Evolutionary conservation across 92 coral and sea anemone species (phyloP).

Genomic region (Epizoanthus stellaris): DNA sequence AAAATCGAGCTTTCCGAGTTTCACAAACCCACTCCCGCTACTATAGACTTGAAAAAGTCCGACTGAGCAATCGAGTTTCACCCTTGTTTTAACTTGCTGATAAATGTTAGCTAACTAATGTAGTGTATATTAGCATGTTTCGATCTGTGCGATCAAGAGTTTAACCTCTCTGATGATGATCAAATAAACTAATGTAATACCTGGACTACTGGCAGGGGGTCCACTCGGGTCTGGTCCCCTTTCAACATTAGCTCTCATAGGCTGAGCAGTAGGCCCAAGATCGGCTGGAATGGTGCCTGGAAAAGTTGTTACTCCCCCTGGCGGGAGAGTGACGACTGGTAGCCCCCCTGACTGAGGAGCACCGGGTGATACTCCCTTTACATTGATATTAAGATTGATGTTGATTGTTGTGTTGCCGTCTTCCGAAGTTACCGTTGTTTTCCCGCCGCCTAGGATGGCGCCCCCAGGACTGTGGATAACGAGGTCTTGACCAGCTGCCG

Average conservation of each 20-base stretch:
- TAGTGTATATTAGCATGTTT: too few species aligned
- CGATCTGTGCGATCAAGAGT: too few species aligned
- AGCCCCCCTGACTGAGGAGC: too few species aligned
- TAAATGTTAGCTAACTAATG: too few species aligned
- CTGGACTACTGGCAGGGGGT: conserved; percentile 8
- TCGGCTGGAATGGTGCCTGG: too few species aligned
- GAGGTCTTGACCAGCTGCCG: neutral
- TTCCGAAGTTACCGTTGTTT: neutral
- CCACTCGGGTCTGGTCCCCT: conserved; percentile 10
- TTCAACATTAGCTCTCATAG: neutral
- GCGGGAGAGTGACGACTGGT: neutral
- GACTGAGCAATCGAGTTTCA: too few species aligned
- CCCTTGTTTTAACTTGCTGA: too few species aligned
- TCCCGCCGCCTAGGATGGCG: neutral
- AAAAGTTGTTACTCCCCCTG: too few species aligned
- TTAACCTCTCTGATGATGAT: too few species aligned
- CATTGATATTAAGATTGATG: conserved; percentile 9
- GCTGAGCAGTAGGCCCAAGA: neutral
- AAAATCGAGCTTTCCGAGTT: too few species aligned
- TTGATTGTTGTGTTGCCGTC: conserved; percentile 7
- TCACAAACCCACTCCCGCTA: too few species aligned
- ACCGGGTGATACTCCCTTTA: neutral
- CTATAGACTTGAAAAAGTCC: too few species aligned
- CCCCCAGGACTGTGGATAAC: neutral
- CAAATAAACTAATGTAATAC: neutral